Conservation (phyloP, 1,140 invertebrate species). For the Lanistes nyassanus region DNA sequence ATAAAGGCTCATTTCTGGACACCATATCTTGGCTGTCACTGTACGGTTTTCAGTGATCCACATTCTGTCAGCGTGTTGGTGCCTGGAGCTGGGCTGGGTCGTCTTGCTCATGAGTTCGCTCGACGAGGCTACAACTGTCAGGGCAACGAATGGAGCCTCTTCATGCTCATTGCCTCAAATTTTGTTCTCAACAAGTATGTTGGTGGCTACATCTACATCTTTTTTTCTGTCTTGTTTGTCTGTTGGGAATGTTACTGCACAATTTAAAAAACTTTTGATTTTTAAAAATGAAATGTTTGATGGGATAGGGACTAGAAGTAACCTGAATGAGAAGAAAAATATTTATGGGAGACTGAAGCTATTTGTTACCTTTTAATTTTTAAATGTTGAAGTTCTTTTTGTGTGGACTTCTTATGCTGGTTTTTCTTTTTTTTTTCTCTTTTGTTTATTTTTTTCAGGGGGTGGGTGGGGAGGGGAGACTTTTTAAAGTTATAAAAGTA, state of each 20-base stretch:
- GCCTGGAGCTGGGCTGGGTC: conserved; percentile 92
- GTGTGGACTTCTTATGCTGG: not conserved
- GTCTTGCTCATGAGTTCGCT: conserved; percentile 94
- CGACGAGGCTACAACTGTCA: conserved; percentile 88
- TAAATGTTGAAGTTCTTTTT: not conserved
- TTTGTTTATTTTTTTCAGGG: not conserved
- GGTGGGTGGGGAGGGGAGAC: not conserved
- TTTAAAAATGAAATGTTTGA: too few species aligned
- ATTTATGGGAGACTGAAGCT: not conserved
- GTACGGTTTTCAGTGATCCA: not conserved
- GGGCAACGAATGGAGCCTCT: conserved; percentile 97
- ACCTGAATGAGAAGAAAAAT: too few species aligned
- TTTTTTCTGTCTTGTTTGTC: too few species aligned
- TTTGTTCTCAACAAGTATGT: conserved; percentile 90
- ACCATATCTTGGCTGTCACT: not conserved
- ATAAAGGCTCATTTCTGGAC: not conserved
- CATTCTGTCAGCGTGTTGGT: conserved; percentile 81
- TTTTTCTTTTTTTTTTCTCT: not conserved
- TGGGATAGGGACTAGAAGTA: too few species aligned
- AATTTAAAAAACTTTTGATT: too few species aligned
- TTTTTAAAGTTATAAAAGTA: not conserved
- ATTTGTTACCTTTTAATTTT: not conserved
- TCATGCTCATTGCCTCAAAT: conserved; percentile 96
- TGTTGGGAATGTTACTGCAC: too few species aligned
- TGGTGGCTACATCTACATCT: too few species aligned